Conservation (phyloP, 2,888 invertebrate genomes). For the Cheilosia variabilis region DNA sequence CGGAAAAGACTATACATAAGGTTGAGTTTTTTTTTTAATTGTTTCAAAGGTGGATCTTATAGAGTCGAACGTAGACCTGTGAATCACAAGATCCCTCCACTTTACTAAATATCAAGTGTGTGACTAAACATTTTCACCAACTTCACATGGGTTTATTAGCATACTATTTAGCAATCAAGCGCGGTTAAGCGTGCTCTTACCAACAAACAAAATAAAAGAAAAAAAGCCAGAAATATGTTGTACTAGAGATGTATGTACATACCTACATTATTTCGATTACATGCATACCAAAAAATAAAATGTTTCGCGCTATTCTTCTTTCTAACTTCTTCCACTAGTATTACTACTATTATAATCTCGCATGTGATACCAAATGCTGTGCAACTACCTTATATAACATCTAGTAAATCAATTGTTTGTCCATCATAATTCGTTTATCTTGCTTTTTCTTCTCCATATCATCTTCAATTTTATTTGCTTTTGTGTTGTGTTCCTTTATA, state of each 20-base stretch:
- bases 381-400: constrained; percentile 68
- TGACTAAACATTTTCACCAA: too few relatives aligned
- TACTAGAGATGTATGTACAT: background rate
- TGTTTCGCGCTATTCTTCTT: constrained; percentile 37
- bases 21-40: background rate
- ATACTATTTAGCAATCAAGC: too few relatives aligned
- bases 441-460: constrained; percentile 39
- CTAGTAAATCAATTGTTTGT: constrained; percentile 67
- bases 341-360: constrained; percentile 62
- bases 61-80: too few relatives aligned
- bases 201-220: background rate
- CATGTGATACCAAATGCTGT: constrained; percentile 70
- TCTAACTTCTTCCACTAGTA: constrained; percentile 66
- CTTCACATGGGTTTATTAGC: too few relatives aligned
- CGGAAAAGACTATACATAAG: background rate
- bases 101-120: too few relatives aligned
- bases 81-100: too few relatives aligned
- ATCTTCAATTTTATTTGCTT: constrained; percentile 51
- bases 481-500: constrained; percentile 45
- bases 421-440: constrained; percentile 43
- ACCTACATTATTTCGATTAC: constrained; percentile 60
- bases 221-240: background rate
- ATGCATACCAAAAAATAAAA: constrained; percentile 59
- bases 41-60: background rate
- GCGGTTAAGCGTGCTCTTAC: too few relatives aligned